These are phyloP conservation scores for Trichogramma dendrolimi DNA, from an alignment of 2,888 invertebrate species.

Conservation along the genomic window DNA sequence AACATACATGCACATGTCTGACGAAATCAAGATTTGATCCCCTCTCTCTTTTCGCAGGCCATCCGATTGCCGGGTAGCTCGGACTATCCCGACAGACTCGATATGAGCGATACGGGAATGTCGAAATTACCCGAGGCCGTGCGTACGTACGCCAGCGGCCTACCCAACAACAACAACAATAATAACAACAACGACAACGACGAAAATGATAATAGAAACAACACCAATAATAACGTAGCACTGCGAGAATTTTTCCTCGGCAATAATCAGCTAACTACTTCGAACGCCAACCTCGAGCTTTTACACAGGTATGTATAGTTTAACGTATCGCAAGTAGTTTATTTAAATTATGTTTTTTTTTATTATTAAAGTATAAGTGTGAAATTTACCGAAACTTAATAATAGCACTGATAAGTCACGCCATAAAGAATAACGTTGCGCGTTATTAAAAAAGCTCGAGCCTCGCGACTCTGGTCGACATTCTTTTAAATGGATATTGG, in stretches of 20 bases:
- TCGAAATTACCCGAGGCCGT: slow-evolving; percentile 48
- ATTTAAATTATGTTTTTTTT: slow-evolving; percentile 1
- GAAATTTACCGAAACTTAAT: background rate
- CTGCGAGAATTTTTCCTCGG: slow-evolving; percentile 48
- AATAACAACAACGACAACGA: too few species aligned
- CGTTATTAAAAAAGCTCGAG: too few species aligned
- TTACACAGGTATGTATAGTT: slow-evolving; percentile 40
- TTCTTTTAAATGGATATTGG: too few species aligned
- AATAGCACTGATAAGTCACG: background rate
- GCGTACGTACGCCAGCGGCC: slow-evolving; percentile 42
- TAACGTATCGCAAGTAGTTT: background rate
- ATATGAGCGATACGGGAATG: slow-evolving; percentile 49
- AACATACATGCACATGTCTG: too few species aligned
- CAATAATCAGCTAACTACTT: slow-evolving; percentile 46
- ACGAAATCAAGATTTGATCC: too few species aligned
- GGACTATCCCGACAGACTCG: slow-evolving; percentile 44
- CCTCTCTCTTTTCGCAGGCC: too few species aligned
- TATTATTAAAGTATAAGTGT: background rate
- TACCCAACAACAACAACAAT: too few species aligned
- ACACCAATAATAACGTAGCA: too few species aligned
- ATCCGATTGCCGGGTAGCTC: slow-evolving; percentile 32
- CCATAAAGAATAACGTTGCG: background rate
- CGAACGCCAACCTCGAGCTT: slow-evolving; percentile 42
- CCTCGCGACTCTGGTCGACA: too few species aligned
- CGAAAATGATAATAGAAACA: too few species aligned